phyloP scores from a whole-genome alignment of 2,113 vertebrate genomes.

The Bombycilla garrulus region DNA sequence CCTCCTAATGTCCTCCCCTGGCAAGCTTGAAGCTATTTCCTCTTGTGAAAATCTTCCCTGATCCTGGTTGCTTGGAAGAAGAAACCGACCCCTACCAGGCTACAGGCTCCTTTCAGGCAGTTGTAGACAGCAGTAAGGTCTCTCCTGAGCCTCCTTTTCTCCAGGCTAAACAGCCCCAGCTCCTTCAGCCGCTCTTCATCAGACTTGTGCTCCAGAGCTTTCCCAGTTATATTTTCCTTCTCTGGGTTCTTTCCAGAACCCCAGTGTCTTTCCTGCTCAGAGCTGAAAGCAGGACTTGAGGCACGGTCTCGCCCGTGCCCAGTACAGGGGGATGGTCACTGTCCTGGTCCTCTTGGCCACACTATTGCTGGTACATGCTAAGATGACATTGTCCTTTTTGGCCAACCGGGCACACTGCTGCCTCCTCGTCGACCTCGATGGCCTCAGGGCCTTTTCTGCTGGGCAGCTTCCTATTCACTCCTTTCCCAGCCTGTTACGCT shows the following conservation, averaged over 20 bases:
- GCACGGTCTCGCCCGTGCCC: neutral
- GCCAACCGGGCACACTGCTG: neutral
- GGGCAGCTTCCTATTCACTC: neutral
- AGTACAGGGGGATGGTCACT: neutral
- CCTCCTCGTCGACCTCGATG: no score
- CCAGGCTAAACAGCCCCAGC: accelerated
- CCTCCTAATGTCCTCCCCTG: neutral
- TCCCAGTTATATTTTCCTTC: neutral
- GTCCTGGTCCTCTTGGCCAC: neutral
- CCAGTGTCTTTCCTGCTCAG: neutral
- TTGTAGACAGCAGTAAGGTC: accelerated
- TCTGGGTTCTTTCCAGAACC: neutral
- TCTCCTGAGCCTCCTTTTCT: neutral
- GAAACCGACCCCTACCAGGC: no score
- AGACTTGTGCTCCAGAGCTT: neutral
- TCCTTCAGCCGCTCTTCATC: neutral
- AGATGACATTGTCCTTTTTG: neutral
- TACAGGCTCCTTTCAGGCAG: accelerated
- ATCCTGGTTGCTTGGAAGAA: neutral
- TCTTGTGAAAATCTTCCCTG: neutral
- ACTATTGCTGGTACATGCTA: neutral
- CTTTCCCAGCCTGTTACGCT: neutral
- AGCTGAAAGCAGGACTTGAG: neutral
- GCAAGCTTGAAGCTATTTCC: neutral
- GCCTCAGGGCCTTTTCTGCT: no score